Base-by-base conservation (phyloP, 53 echinoderm and acorn worm genomes). In the Arbacia lixula region DNA sequence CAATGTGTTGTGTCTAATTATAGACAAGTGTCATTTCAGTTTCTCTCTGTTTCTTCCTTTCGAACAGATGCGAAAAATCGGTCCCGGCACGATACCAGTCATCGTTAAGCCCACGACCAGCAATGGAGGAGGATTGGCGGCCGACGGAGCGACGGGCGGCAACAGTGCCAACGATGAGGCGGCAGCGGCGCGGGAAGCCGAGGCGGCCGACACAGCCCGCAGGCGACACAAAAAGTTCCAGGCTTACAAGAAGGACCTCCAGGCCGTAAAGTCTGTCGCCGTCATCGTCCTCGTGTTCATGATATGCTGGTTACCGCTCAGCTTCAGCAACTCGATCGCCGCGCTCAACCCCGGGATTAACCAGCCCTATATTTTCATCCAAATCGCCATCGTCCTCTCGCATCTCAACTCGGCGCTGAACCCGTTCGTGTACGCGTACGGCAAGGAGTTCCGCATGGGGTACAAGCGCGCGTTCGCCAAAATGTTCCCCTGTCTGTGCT, bases 301-400 rank as follows among this genome's bases (percentile, higher is more conserved):
- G 79, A 11, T 90, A 3, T 93, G 90, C 21, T 93, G 93, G 93
- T 72, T 93, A 50, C 93, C 93, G n/a, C 78, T 93, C n/a, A 87
- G 84, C 64, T 58, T 93, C 42, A 77, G 90, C 36, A 90, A 93
- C 75, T 39, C 90, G 5, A 60, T 90, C 4, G 37, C 63, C 21
- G 92, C 89, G 1, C 52, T 92, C 33, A 81, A 69, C 35, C 88
- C 88, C 5, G 24, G 14, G 10, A 27, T 41, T 16, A 20, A 14
- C 22, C 85, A 58, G 38, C 72, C 55, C 41, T 55, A 28, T 27
- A 12, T 30, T 3, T 3, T 60, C 1, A 10, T 78, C 27, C 58
- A 38, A 2, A 43, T 38, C 16, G 28, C 42, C 28, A 93, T 93
- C 36, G 78, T 93, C 12, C 53, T 93, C 6, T 90, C 93, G 2